Evolutionary conservation across 2,888 invertebrate genomes (phyloP).

Genomic region (Seira musarum): DNA sequence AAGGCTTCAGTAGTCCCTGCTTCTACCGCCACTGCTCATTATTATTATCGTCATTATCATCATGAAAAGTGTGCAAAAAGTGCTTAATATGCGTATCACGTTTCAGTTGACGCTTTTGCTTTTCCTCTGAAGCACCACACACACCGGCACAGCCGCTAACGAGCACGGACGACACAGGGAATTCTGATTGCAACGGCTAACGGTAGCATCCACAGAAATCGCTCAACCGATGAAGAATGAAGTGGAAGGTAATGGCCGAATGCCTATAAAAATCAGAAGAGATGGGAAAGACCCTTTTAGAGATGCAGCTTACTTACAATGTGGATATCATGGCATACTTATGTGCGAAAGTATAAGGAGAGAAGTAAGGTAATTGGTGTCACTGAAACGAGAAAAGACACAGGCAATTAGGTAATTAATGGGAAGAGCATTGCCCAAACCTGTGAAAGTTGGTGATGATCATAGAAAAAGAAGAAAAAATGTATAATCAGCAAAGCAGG

Average conservation of each 20-base stretch:
- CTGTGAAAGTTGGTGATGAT: background rate
- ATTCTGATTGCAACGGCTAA: background rate
- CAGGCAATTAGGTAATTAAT: slow-evolving; percentile 57
- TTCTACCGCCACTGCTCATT: background rate
- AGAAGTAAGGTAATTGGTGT: slow-evolving; percentile 40
- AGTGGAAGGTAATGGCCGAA: background rate
- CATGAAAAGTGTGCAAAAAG: slow-evolving; percentile 23
- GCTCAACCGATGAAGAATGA: background rate
- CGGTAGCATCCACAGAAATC: background rate
- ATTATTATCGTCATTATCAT: background rate
- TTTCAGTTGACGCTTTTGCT: slow-evolving; percentile 31
- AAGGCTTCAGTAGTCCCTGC: background rate
- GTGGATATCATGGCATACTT: background rate
- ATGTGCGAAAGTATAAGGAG: background rate
- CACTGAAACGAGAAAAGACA: slow-evolving; percentile 47
- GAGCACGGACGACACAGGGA: background rate
- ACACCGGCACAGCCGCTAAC: background rate
- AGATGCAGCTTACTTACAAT: background rate
- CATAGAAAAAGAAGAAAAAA: slow-evolving; percentile 12
- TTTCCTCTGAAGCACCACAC: slow-evolving; percentile 14
- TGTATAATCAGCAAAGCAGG: background rate
- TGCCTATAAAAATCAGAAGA: background rate
- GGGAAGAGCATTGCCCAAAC: slow-evolving; percentile 24
- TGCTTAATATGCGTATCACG: slow-evolving; percentile 46
- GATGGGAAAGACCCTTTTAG: background rate